Evolutionary conservation across 2,113 vertebrate genomes (phyloP), one percentile per base, ranked within the genome.

Genomic region (Tonatia bakeri): DNA sequence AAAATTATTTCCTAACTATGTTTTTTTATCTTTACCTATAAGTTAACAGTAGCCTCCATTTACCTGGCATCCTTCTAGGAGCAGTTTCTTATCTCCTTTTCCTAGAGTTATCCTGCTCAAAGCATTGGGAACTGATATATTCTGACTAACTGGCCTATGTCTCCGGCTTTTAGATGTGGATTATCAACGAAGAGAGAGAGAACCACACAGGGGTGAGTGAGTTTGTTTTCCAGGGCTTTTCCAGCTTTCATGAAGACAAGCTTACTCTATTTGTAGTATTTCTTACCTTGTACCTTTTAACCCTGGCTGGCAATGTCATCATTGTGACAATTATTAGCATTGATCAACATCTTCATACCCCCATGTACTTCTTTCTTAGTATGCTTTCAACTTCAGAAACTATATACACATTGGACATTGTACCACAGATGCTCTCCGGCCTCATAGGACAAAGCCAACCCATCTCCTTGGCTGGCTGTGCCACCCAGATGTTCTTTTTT

Each of bases 291-390:
- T 97, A 97, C 65, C 10, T 97, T 36, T 86, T 97, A 56, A 98
- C 97, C 6, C 56, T 98, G 85, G 73, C 94, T 64, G 96, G 97
- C 45, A 98, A 97, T 94, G 75, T 70, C 24, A 87, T 96, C 64
- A 98, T 97, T 59, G 95, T 98, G 77, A 87, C 69, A 13, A 47
- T 97, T 47, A 97, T 97, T 64, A 87, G 89, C 59, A 83, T 77
- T 16, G 95, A 98, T n/a, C 81, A 9, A 15, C 90, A 85, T 31
- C 97, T 98, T n/a, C 97, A 98, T 45, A 98, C 94, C 1, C 97
- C 98, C 72, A 98, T 98, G 97, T 98, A 98, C 93, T 98, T 98
- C 50, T 98, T 98, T 80, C 94, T 98, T 31, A 65, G 94, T 36
- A 64, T 93, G 40, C 95, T 98, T 36, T 98, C 97, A 17, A 61